Percentiles rank a stretch among this genome's conserved stretches.
Evolutionary conservation across 2,113 vertebrate genomes (phyloP).

Genomic region (Haemorhous mexicanus): DNA sequence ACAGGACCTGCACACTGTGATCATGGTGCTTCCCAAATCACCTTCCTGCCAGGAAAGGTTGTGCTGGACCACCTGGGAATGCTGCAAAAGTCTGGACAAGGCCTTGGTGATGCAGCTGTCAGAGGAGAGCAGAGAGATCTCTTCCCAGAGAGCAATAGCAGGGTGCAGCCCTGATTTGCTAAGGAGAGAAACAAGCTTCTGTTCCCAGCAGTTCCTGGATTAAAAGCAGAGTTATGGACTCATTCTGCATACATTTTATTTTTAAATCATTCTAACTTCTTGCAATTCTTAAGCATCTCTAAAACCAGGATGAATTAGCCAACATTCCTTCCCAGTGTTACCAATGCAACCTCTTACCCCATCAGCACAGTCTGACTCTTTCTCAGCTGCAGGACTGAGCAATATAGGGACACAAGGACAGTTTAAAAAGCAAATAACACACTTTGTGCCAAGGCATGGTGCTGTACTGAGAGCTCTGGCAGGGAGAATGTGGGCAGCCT

Average conservation of each 20-base stretch:
- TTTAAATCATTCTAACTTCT: neutral
- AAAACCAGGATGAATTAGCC: neutral
- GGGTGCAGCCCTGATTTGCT: neutral
- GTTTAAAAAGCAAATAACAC: neutral
- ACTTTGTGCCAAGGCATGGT: neutral
- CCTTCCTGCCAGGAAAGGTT: neutral
- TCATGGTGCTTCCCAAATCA: neutral
- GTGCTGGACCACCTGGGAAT: neutral
- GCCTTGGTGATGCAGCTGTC: neutral
- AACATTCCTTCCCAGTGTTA: neutral
- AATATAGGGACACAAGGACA: neutral
- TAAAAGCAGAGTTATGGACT: neutral
- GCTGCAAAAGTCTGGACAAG: neutral
- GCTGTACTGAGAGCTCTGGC: neutral
- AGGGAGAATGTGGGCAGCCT: neutral
- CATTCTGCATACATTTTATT: neutral
- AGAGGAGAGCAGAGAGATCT: neutral
- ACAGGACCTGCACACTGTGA: neutral
- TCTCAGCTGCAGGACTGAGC: neutral
- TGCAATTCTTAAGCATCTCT: neutral
- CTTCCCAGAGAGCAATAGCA: neutral
- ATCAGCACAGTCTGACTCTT: neutral
- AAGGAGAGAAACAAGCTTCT: neutral
- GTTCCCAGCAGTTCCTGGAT: neutral
- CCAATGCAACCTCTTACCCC: neutral